Base-by-base conservation (phyloP, 2,888 invertebrate genomes). In the Melanostoma mellinum region DNA sequence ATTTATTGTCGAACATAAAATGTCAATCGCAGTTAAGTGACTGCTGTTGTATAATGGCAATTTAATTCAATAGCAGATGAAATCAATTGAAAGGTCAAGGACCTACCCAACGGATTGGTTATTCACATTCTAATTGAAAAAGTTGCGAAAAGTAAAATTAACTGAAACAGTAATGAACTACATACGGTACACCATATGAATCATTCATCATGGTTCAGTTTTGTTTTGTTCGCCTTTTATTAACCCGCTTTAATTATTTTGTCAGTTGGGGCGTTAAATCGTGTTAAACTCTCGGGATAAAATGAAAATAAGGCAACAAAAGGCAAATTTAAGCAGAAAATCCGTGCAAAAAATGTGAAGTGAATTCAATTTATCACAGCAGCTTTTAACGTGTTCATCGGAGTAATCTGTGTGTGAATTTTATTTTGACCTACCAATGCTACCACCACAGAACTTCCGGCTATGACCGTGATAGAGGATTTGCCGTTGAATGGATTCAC, bases 361-460 rank as follows among this genome's bases (percentile, higher is more conserved):
- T 63, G 63, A 63, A 63, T 50, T 63, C 63, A 63, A 63, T 63
- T 63, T 63, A 63, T 63, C 63, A 63, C 48, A 36, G 32, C 32
- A 32, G 61, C 4, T 38, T 63, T 63, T 48, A 50, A 63, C 48
- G 63, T 63, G 63, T 63, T 50, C 48, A 63, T 50, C 48, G 50
- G 63, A 63, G 20, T 63, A 63, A 63, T 63, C 63, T 32, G 50
- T n/a, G 30, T 20, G 20, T 38, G 8, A 32, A 30, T 38, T 63
- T 63, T 50, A 30, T n/a, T 30, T 38, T 32, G 48, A 50, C n/a
- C 50, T 38, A 30, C 20, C 20, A 20, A 20, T 20, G 20, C 20
- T 36, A 30, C 50, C n/a, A 46, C 50, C 63, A 50, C 38, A 63
- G 6, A 40, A 50, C 48, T 63, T 63, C 63, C 38, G 50, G 35